Percentiles rank a stretch among this genome's conserved stretches.
phyloP scores from a whole-genome alignment of 2,888 invertebrate species.

The Thelaira solivaga region DNA sequence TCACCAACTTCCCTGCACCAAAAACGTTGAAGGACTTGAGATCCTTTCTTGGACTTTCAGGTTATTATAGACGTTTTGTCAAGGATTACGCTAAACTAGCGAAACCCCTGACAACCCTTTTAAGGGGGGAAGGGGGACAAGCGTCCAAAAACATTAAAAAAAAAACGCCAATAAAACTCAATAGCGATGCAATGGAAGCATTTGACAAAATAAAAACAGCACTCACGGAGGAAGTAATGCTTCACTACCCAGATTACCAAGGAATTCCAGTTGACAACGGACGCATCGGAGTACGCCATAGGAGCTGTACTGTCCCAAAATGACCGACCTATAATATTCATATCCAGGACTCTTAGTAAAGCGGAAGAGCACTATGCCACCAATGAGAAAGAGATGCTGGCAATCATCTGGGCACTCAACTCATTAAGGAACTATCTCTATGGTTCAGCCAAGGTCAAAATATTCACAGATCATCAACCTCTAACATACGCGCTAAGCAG shows the following conservation, averaged over 20 bases:
- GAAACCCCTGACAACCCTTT: no score
- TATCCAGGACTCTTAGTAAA: no score
- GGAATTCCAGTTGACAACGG: conserved; percentile 26
- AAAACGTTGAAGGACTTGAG: background rate
- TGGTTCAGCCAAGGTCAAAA: no score
- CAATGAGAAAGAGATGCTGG: conserved; percentile 19
- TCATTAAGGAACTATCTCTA: no score
- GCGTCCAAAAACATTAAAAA: no score
- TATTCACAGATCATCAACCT: no score
- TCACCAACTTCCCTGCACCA: conserved; percentile 3
- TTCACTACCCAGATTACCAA: conserved; percentile 46
- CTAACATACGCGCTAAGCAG: no score
- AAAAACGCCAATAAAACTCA: conserved; percentile 5
- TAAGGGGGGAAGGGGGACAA: no score
- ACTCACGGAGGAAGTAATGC: conserved; percentile 4
- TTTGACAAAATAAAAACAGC: conserved; percentile 21
- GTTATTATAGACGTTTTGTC: conserved; percentile 18
- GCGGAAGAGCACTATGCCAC: conserved; percentile 46
- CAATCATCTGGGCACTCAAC: background rate
- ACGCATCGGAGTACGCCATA: conserved; percentile 39
- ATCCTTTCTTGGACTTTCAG: conserved; percentile 9
- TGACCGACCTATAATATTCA: no score
- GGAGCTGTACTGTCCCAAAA: conserved; percentile 47
- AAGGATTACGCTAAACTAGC: no score
- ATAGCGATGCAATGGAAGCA: conserved; percentile 5